Evolutionary conservation across 92 coral and sea anemone species (phyloP).

Genomic region (Muricea muricata): DNA sequence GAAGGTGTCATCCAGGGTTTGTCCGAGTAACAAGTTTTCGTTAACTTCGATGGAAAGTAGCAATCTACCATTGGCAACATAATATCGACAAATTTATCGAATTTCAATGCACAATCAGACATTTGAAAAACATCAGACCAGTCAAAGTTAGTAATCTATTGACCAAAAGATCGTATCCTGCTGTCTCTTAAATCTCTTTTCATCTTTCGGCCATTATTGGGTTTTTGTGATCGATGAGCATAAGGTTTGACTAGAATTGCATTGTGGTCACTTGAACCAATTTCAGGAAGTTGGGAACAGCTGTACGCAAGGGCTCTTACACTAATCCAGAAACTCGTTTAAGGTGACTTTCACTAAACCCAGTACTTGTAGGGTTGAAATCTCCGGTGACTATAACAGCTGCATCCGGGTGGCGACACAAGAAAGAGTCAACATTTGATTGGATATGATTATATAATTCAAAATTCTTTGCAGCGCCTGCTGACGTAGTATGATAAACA

Average conservation of each 20-base stretch:
- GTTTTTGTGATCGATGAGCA: conserved; percentile 31
- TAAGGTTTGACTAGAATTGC: not conserved
- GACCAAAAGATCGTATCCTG: conserved; percentile 1
- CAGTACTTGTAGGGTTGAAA: too few relatives aligned
- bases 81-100: not conserved
- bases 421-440: not conserved
- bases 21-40: not conserved
- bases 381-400: not conserved
- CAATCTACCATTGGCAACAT: conserved; percentile 30
- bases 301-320: conserved; percentile 58
- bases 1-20: not conserved
- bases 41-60: not conserved
- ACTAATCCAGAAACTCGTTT: not conserved
- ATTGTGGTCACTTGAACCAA: conserved; percentile 63
- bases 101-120: not conserved
- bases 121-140: conserved; percentile 6
- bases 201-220: not conserved
- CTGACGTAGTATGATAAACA: not conserved
- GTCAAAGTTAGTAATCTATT: not conserved
- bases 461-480: not conserved
- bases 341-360: too few relatives aligned
- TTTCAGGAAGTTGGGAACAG: conserved; percentile 57
- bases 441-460: not conserved
- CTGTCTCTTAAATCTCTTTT: not conserved
- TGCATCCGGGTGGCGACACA: not conserved